Base-by-base conservation (phyloP, 2,113 vertebrate genomes). In the Triplophysa rosa region DNA sequence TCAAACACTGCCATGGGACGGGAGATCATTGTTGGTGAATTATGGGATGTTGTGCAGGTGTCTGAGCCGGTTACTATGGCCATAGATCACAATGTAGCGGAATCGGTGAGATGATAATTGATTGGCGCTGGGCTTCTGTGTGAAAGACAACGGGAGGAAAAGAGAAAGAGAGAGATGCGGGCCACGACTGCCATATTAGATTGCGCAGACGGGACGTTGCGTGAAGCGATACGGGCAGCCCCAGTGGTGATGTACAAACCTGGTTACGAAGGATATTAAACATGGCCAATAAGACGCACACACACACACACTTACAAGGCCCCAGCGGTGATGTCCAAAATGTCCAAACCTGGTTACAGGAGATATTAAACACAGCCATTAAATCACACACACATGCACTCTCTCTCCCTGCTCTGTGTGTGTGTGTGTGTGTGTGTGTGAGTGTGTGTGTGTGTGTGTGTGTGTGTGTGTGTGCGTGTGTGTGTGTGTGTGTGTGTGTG, bases 1-100 rank as follows among this genome's bases (percentile, higher is more conserved):
- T 98, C 98, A 98, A 98, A 83, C 13, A 7, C 54, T 10, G 42
- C 33, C 74, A 74, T 64, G 19, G 79, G 65, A 62, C 66, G 79
- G 66, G 37, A 93, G 90, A 87, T 92, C 92, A 93, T 95, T 96
- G 93, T 91, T 90, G 86, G 89, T 99, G 95, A 99, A 93, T 98
- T 98, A 99, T 97, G 93, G 94, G 93, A 93, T 94, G 94, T 95
- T 90, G 93, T 95, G 94, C 93, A 93, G 93, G 92, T 92, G 90
- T 90, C 89, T 71, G 89, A 90, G 92, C 93, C 90, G 92, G 93
- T 80, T 66, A 64, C 76, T 23, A 26, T 56, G 49, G 64, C 71
- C 59, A 83, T 79, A 65, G 64, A 85, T 85, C 78, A 69, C 73
- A 61, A 33, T 64, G 73, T 71, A 69, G 64, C 23, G n/a, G 78